Conservation (phyloP, 2,113 vertebrate species). For the Lipotes vexillifer region DNA sequence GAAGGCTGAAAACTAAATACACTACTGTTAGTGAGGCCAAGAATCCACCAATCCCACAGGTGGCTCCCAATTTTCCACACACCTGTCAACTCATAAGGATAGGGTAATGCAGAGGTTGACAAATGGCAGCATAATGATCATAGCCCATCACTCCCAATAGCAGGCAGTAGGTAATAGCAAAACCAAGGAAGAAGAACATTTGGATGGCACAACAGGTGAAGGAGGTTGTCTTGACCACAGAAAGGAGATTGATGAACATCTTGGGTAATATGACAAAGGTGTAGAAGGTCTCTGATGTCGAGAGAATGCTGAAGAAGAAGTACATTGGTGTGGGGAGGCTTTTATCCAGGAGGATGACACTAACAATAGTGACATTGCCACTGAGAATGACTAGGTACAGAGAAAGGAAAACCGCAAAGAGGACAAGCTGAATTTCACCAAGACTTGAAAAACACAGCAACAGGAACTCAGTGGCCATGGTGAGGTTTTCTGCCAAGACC, state of each 20-base stretch:
- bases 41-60: conserved; percentile 34
- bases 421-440: conserved; percentile 23
- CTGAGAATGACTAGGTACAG: conserved; percentile 48
- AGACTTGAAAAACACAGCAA: conserved; percentile 48
- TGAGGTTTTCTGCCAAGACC: conserved; percentile 31
- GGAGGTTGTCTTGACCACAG: conserved; percentile 37
- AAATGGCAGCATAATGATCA: conserved; percentile 62
- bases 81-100: conserved; percentile 53
- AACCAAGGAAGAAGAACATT: conserved; percentile 45
- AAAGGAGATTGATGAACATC: conserved; percentile 52
- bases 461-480: conserved; percentile 23
- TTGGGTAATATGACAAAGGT: conserved; percentile 56
- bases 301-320: conserved; percentile 49
- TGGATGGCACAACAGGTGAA: conserved; percentile 38
- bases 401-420: conserved; percentile 45
- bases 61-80: conserved; percentile 8
- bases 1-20: conserved; percentile 56
- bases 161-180: conserved; percentile 55
- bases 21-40: conserved; percentile 40
- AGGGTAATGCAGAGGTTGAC: conserved; percentile 55
- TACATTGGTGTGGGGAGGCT: conserved; percentile 61
- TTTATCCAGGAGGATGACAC: neutral
- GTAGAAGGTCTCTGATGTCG: conserved; percentile 42
- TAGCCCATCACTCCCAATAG: conserved; percentile 64
- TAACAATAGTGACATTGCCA: conserved; percentile 27